Evolutionary conservation across 37 sponge, comb jelly and placozoan genomes (phyloP).

Genomic region (Beroe forskalii): DNA sequence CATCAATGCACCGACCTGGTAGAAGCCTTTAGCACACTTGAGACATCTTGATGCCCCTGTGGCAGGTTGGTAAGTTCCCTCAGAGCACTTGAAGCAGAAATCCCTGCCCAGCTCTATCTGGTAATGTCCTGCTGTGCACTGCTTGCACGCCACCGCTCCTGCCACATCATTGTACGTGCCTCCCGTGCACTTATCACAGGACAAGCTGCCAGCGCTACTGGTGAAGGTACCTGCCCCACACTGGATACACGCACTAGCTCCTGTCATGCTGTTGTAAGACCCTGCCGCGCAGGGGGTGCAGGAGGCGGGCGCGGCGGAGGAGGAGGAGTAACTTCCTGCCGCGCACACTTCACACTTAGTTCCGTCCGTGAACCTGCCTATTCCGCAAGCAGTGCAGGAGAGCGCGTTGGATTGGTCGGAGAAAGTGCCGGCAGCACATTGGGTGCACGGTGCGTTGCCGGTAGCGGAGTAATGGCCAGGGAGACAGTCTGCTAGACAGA

Average conservation of each 20-base stretch:
- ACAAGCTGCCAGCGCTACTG: not conserved
- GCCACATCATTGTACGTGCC: slow-evolving; percentile 22
- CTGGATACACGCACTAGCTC: not conserved
- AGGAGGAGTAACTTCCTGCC: not conserved
- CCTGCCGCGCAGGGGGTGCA: not conserved
- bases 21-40: slow-evolving; percentile 8
- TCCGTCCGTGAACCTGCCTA: slow-evolving; percentile 32
- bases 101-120: slow-evolving; percentile 39
- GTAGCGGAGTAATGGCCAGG: slow-evolving; percentile 40
- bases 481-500: slow-evolving; percentile 33
- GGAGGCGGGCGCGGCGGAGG: not conserved
- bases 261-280: not conserved
- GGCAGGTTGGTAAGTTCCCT: slow-evolving; percentile 11
- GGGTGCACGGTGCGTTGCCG: slow-evolving; percentile 36
- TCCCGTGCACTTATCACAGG: not conserved
- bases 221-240: not conserved
- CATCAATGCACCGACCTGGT: too few relatives aligned
- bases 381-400: slow-evolving; percentile 13
- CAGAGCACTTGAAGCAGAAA: slow-evolving; percentile 34
- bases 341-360: slow-evolving; percentile 11
- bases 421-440: slow-evolving; percentile 25
- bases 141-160: not conserved
- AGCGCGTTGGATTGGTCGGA: not conserved
- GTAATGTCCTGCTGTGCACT: slow-evolving; percentile 23
- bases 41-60: not conserved